Base-by-base conservation (phyloP, 2,888 invertebrate species). In the Malachius bipustulatus region DNA sequence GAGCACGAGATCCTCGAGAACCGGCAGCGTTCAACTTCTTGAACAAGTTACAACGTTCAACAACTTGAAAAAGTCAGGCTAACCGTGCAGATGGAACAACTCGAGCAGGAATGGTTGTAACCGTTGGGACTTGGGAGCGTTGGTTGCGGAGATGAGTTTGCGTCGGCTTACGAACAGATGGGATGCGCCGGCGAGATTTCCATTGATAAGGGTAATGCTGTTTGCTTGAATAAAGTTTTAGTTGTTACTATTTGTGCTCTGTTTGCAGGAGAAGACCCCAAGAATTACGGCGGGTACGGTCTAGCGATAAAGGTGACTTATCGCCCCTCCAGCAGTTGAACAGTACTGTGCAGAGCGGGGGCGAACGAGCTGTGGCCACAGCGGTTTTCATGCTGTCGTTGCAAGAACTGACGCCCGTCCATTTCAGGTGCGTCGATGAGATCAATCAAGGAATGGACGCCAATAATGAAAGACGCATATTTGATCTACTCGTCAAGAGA, bases 331-430 rank as follows among this genome's bases (percentile, higher is more conserved):
- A 82, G 50, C 81, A 82, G 50, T 63, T 97, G 35, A 87, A 84
- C 31, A 51, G 81, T 0, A 75, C 77, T 53, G 73, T 78, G 41
- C 97, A 97, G 66, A 93, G 93, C 44, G 97, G 97, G 2, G 97
- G 97, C 0, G 97, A 98, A 65, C 67, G 93, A 19, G 87, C 93
- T 2, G 82, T 97, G 0, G 76, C 88, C 2, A 97, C 96, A 2
- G 94, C 96, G 1, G 67, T 90, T 3, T 98, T 87, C 56, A 79
- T 97, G 57, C 69, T 98, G 59, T 75, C 96, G 0, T 65, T 98
- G 36, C 97, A 98, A 63, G 78, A 84, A 49, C 67, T 91, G 24
- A 82, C 90, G 1, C 75, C 74, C 14, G 91, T 90, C 26, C 97
- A 96, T 0, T 97, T 97, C 74, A 72, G 79, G 48, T 79, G 78